Conservation (phyloP, 2,888 invertebrate genomes). For the Hyalella azteca region DNA sequence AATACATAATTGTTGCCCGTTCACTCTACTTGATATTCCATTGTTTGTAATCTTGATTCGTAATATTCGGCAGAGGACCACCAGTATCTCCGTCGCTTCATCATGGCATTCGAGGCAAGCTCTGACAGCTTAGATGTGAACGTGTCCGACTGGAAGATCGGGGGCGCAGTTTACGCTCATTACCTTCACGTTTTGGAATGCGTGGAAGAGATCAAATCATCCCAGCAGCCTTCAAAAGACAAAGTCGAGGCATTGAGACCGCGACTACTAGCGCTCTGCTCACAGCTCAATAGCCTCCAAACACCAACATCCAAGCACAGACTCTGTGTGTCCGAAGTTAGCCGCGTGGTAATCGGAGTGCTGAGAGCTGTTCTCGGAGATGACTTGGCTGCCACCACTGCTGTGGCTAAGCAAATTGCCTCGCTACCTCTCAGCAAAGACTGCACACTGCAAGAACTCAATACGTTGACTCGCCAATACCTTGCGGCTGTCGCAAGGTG, state of each 20-base stretch:
- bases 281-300: constrained; percentile 58
- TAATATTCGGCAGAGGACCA: constrained; percentile 76
- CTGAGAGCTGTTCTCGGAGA: constrained; percentile 61
- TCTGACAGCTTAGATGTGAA: constrained; percentile 67
- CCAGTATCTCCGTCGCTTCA: constrained; percentile 70
- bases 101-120: constrained; percentile 68
- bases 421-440: constrained; percentile 70
- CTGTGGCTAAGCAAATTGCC: constrained; percentile 66
- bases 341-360: constrained; percentile 52
- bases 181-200: constrained; percentile 70
- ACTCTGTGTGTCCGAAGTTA: constrained; percentile 56
- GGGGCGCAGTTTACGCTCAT: constrained; percentile 75
- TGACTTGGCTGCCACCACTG: constrained; percentile 60
- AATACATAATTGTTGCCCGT: no score
- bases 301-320: constrained; percentile 60
- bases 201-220: constrained; percentile 57
- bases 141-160: constrained; percentile 75
- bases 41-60: constrained; percentile 12
- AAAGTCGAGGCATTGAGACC: constrained; percentile 54
- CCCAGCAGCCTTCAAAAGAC: constrained; percentile 46
- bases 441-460: constrained; percentile 67
- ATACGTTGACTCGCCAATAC: constrained; percentile 52
- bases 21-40: no score
- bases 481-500: constrained; percentile 39
- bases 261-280: constrained; percentile 48